A percentile compares a stretch with the other conserved stretches of the same genome.
phyloP scores from a whole-genome alignment of 2,113 vertebrate genomes.

The Cheirogaleus medius region DNA sequence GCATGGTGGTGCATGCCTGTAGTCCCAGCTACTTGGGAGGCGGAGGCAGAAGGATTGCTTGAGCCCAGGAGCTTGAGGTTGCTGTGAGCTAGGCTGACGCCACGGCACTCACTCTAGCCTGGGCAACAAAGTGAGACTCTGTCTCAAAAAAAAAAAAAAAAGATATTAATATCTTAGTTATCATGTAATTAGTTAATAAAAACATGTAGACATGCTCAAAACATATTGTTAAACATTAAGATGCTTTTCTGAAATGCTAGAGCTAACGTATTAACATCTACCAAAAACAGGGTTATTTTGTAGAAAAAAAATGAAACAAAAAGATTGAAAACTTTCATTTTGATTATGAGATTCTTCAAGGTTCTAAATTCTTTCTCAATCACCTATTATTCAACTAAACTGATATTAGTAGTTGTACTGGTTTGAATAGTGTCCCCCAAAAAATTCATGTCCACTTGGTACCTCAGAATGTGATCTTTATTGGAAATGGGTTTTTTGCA shows the following conservation, averaged over 20 bases:
- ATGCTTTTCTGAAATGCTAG: background rate
- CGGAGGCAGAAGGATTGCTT: too few relatives aligned
- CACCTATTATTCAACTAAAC: background rate
- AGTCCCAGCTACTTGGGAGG: too few relatives aligned
- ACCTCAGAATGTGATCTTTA: background rate
- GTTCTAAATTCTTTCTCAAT: background rate
- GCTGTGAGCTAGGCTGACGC: too few relatives aligned
- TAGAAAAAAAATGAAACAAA: background rate
- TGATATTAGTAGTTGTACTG: background rate
- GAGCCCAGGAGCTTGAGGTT: too few relatives aligned
- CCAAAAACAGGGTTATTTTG: background rate
- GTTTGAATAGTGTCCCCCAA: background rate
- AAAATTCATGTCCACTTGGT: background rate
- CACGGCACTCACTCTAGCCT: too few relatives aligned
- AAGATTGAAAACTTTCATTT: background rate
- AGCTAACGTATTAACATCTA: background rate
- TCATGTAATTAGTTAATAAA: too few relatives aligned
- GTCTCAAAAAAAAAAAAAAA: too few relatives aligned
- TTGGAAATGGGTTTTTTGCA: background rate
- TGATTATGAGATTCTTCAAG: background rate
- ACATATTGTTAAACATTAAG: background rate
- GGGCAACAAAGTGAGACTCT: too few relatives aligned
- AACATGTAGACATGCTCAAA: background rate
- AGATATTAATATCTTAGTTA: background rate
- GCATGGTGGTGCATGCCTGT: too few relatives aligned